Conservation (phyloP, 2,113 vertebrate species). For the Phainopepla nitens region DNA sequence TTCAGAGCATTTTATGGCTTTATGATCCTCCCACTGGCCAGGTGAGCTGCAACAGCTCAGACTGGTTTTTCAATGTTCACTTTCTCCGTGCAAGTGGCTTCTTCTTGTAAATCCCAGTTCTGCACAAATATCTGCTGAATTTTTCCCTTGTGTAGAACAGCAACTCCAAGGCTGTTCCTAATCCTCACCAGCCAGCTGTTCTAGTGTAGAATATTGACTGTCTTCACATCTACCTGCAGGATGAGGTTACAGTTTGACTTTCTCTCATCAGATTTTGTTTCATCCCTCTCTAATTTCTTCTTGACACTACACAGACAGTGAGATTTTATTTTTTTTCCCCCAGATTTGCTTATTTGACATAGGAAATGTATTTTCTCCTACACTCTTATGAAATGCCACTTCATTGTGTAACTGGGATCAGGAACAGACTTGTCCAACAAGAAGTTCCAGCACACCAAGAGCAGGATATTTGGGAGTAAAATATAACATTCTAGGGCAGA, state of each 20-base stretch:
- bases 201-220: background rate
- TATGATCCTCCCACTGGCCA: background rate
- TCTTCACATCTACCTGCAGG: background rate
- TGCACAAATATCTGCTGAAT: background rate
- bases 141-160: background rate
- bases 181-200: background rate
- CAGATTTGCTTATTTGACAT: background rate
- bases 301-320: background rate
- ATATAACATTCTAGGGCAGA: background rate
- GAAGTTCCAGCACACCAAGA: background rate
- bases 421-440: background rate
- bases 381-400: background rate
- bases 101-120: background rate
- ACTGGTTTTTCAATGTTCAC: fast-evolving
- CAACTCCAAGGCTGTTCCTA: background rate
- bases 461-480: background rate
- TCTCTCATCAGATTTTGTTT: background rate
- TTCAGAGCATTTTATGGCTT: background rate
- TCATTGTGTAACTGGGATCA: background rate
- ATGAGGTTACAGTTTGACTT: background rate
- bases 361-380: background rate
- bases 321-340: background rate
- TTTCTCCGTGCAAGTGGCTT: background rate
- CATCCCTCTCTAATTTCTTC: background rate
- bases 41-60: background rate